Conservation (phyloP, 64 coral and sea anemone genomes). For the Orbicella faveolata region DNA sequence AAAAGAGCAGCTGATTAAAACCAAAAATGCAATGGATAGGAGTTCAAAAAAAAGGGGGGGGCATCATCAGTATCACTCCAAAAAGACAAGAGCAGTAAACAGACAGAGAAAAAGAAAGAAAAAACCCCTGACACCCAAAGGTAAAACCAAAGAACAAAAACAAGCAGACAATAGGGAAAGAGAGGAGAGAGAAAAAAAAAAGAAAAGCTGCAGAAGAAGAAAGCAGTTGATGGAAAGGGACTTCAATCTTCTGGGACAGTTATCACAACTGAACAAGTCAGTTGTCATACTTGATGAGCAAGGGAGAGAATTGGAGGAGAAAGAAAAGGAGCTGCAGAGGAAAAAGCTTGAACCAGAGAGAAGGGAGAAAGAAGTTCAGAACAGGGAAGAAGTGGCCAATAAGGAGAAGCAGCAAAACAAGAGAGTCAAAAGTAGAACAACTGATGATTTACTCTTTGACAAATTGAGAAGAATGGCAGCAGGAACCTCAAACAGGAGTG, state of each 20-base stretch:
- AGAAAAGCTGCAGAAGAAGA: slow-evolving; percentile 54
- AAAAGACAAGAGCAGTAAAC: background rate
- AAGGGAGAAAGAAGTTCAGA: slow-evolving; percentile 29
- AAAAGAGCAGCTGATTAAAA: slow-evolving; percentile 27
- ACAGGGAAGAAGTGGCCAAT: background rate
- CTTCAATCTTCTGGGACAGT: slow-evolving; percentile 43
- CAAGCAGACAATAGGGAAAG: background rate
- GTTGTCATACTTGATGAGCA: slow-evolving; percentile 44
- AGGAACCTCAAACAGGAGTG: background rate
- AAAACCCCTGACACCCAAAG: background rate
- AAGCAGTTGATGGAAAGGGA: slow-evolving; percentile 60
- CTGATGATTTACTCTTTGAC: slow-evolving; percentile 5
- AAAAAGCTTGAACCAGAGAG: slow-evolving; percentile 14
- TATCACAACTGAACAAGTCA: slow-evolving; percentile 44
- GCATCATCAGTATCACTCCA: background rate
- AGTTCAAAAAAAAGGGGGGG: background rate
- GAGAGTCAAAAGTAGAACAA: background rate
- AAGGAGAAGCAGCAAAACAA: too few species aligned
- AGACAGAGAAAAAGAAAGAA: background rate
- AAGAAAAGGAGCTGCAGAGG: slow-evolving; percentile 47
- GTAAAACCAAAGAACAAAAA: slow-evolving; percentile 22
- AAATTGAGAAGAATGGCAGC: slow-evolving; percentile 13
- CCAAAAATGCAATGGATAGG: slow-evolving; percentile 26
- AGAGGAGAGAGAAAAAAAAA: slow-evolving; percentile 20
- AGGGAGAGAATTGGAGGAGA: slow-evolving; percentile 25